These are phyloP conservation scores for Probosciger aterrimus DNA, from an alignment of 2,113 vertebrate species.

Conservation along the genomic window DNA sequence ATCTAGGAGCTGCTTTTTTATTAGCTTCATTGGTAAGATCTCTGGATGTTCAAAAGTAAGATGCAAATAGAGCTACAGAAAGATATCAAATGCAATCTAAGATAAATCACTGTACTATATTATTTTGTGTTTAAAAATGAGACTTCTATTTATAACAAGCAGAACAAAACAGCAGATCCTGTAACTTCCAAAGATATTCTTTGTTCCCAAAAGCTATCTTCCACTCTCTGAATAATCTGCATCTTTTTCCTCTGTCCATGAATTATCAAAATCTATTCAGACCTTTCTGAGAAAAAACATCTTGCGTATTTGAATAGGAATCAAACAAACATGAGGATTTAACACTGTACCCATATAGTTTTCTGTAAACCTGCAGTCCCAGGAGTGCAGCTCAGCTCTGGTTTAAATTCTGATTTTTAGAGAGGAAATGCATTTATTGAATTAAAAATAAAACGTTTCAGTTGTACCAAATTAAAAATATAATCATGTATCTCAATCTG, in stretches of 20 bases:
- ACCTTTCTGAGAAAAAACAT: neutral
- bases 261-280: neutral
- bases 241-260: neutral
- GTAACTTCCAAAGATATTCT: neutral
- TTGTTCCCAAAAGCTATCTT: neutral
- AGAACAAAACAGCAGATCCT: neutral
- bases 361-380: neutral
- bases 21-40: neutral
- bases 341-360: neutral
- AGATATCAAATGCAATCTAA: neutral
- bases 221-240: neutral
- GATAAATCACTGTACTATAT: neutral
- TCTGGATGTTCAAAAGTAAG: neutral
- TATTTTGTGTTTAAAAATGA: neutral
- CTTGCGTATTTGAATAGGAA: neutral
- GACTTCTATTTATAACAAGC: neutral
- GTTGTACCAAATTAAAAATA: slow-evolving; percentile 15
- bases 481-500: slow-evolving; percentile 7
- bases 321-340: neutral
- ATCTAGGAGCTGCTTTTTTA: neutral
- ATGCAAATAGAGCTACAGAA: neutral
- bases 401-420: neutral
- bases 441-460: slow-evolving; percentile 25
- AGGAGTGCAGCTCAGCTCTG: neutral
- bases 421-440: neutral